Conservation (phyloP, 2,113 vertebrate species). For the Loxodonta africana region DNA sequence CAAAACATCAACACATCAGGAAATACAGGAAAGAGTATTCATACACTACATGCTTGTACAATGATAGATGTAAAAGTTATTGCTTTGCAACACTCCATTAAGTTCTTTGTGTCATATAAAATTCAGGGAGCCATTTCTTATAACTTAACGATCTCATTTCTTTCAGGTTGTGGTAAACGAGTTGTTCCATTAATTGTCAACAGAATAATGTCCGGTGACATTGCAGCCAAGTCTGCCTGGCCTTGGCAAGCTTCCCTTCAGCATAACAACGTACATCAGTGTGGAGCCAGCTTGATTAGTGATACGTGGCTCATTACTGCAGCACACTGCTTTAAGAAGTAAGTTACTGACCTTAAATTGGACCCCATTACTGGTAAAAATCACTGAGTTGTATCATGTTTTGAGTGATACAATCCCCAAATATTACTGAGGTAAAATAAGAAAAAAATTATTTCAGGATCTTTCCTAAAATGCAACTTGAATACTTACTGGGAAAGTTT, state of each 20-base stretch:
- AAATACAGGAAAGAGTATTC: neutral
- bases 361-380: neutral
- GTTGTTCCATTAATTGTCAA: slow-evolving; percentile 81
- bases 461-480: slow-evolving; percentile 33
- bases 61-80: neutral
- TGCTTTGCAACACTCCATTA: neutral
- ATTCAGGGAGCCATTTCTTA: neutral
- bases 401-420: neutral
- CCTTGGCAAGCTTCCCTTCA: slow-evolving; percentile 99
- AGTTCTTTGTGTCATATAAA: neutral
- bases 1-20: neutral
- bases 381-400: neutral
- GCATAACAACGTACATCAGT: slow-evolving; percentile 89
- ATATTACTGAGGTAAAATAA: slow-evolving; percentile 45
- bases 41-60: neutral
- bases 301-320: slow-evolving; percentile 94
- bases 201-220: slow-evolving; percentile 92
- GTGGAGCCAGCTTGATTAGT: slow-evolving; percentile 95
- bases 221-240: slow-evolving; percentile 90
- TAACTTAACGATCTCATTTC: slow-evolving; percentile 44
- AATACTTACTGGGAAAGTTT: neutral
- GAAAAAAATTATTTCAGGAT: neutral
- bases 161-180: slow-evolving; percentile 90
- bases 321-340: slow-evolving; percentile 94
- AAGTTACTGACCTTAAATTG: slow-evolving; percentile 73